A percentile compares a stretch with the other conserved stretches of the same genome.
Evolutionary conservation across 2,113 vertebrate species (phyloP).

Genomic region (Baryphthengus martii): DNA sequence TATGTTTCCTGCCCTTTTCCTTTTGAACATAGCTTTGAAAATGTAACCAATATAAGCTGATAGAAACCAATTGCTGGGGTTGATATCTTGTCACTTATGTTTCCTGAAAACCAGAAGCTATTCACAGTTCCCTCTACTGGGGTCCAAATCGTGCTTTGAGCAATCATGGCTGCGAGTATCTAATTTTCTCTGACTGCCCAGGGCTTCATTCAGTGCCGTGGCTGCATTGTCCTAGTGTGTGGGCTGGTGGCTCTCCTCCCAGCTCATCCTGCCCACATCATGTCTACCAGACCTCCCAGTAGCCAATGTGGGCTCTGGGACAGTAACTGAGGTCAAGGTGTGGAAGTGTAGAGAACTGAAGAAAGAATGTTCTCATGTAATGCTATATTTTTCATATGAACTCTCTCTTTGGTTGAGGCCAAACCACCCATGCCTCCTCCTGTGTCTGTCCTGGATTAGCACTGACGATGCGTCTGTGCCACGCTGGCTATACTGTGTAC

Average conservation of each 20-base stretch:
- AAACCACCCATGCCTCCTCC: neutral
- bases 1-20: conserved; percentile 47
- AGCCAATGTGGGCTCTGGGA: neutral
- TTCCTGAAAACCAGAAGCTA: conserved; percentile 43
- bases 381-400: neutral
- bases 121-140: neutral
- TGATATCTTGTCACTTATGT: conserved; percentile 47
- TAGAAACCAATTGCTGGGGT: conserved; percentile 32
- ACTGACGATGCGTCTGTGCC: neutral
- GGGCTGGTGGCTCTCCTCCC: neutral
- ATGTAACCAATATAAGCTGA: conserved; percentile 41
- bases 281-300: neutral
- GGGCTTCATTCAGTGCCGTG: neutral
- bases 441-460: neutral
- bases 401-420: neutral
- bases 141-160: neutral
- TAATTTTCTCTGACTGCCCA: neutral
- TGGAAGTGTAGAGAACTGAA: neutral
- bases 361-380: neutral
- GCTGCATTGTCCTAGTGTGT: neutral
- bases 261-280: neutral
- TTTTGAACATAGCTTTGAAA: conserved; percentile 47
- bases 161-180: neutral
- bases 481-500: accelerated
- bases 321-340: neutral